Evolutionary conservation across 2,888 invertebrate species (phyloP), one percentile per base, ranked within the genome.

Genomic region (Yponomeuta plumbellus): DNA sequence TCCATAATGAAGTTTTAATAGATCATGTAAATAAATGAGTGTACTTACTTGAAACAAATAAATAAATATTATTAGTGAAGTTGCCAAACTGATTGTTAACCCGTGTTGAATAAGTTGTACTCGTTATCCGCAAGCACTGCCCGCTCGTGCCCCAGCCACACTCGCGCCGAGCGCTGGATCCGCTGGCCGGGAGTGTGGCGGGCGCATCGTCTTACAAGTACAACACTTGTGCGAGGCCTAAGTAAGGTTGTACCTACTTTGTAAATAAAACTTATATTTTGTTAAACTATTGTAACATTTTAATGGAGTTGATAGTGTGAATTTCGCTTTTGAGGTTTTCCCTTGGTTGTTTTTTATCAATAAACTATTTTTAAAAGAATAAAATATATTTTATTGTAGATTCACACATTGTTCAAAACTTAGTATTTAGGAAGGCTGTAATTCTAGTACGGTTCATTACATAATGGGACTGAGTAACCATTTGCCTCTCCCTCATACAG

Each of bases 301-400:
- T 79, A 76, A 73, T 75, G 75, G 76, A 73, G 77, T 79, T 74
- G 78, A 59, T 52, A 66, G 67, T 58, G 63, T 67, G 57, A 67
- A 40, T 62, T 75, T 73, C 79, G 79, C 78, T 80, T 79, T 79
- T 74, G 75, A 80, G 73, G 79, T 79, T 82, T 81, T 76, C 76
- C 34, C 82, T 80, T 76, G 75, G 76, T 80, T 80, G 77, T 80
- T 76, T 83, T 77, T 72, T 79, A 75, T 76, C 72, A 76, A 80
- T 79, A 80, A 80, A 76, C 71, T 72, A 80, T 81, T 81, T 82
- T 74, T 77, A 74, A 78, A 79, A 68, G 13, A 44, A 52, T 52
- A 5, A 10, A 10, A 5, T 34, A 26, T 4, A 4, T 34, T 34
- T 34, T 34, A 34, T 34, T 34, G 5, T 34, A 34, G 34, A 34